A percentile compares a stretch with the other conserved stretches of the same genome.
These are phyloP conservation scores for Antheraea yamamai DNA, from an alignment of 2,888 invertebrate genomes.

Conservation along the genomic window DNA sequence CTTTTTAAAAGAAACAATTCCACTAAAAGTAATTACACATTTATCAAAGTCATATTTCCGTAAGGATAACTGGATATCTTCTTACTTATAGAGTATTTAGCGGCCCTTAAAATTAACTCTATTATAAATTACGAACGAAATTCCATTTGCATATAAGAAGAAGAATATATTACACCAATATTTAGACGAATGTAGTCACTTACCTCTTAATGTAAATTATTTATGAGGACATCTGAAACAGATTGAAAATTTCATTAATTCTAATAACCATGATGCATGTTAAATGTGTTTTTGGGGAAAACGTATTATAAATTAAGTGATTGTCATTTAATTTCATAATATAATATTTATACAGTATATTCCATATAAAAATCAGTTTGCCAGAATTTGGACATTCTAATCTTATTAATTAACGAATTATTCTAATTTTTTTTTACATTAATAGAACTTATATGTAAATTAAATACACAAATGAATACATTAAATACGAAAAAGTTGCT, in stretches of 20 bases:
- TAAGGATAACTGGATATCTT: conserved; percentile 30
- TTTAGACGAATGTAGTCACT: conserved; percentile 18
- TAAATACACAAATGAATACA: too few species aligned
- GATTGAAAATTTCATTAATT: conserved; percentile 2
- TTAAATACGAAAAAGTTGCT: too few species aligned
- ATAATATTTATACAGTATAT: too few species aligned
- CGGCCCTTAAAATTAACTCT: conserved; percentile 26
- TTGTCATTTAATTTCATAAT: too few species aligned
- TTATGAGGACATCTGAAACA: conserved; percentile 9
- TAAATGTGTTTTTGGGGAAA: not conserved
- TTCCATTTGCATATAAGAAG: conserved; percentile 8
- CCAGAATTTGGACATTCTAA: too few species aligned
- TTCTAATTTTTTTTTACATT: too few species aligned
- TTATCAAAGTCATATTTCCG: conserved; percentile 37
- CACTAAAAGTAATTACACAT: conserved; percentile 46
- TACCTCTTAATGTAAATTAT: not conserved
- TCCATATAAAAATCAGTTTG: too few species aligned
- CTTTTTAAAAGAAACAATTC: conserved; percentile 28
- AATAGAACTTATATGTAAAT: too few species aligned
- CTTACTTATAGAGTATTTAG: conserved; percentile 33
- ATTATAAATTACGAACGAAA: conserved; percentile 12
- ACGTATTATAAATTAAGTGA: too few species aligned
- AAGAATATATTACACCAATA: not conserved
- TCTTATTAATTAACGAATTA: too few species aligned
- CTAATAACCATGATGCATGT: not conserved